Evolutionary conservation across 1,140 invertebrate genomes (phyloP).

Genomic region (Polypedilum vanderplanki): DNA sequence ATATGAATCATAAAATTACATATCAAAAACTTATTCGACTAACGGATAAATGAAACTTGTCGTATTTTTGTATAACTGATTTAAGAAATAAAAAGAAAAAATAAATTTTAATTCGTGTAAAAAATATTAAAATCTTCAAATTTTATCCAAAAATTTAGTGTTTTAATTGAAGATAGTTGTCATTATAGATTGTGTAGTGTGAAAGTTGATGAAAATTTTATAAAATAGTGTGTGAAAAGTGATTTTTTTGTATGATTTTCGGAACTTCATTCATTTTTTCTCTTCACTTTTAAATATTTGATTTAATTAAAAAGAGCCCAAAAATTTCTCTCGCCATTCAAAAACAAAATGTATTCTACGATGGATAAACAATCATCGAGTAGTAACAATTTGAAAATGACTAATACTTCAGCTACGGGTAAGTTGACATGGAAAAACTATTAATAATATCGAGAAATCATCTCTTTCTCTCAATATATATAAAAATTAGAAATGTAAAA

Average conservation of each 20-base stretch:
- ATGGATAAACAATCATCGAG: constrained; percentile 26
- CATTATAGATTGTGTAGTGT: neutral
- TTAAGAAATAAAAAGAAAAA: too few relatives aligned
- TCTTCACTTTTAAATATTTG: constrained; percentile 19
- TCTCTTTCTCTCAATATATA: neutral
- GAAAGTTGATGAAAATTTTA: neutral
- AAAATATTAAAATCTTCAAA: neutral
- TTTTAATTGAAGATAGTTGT: constrained; percentile 7
- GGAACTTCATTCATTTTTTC: neutral
- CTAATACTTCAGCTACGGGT: neutral
- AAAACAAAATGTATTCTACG: constrained; percentile 2
- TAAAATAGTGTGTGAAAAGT: neutral
- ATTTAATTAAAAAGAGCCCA: neutral
- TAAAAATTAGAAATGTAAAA: too few relatives aligned
- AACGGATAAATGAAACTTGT: too few relatives aligned
- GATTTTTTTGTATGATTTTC: neutral
- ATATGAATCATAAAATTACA: too few relatives aligned
- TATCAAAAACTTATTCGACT: too few relatives aligned
- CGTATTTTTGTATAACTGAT: too few relatives aligned
- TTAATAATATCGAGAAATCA: too few relatives aligned
- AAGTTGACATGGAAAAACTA: too few relatives aligned
- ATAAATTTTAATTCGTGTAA: neutral
- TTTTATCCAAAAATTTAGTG: neutral
- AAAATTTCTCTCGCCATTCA: neutral
- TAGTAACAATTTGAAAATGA: constrained; percentile 19